phyloP scores from a whole-genome alignment of 2,888 invertebrate genomes.

The Pollenia griseotomentosa region DNA sequence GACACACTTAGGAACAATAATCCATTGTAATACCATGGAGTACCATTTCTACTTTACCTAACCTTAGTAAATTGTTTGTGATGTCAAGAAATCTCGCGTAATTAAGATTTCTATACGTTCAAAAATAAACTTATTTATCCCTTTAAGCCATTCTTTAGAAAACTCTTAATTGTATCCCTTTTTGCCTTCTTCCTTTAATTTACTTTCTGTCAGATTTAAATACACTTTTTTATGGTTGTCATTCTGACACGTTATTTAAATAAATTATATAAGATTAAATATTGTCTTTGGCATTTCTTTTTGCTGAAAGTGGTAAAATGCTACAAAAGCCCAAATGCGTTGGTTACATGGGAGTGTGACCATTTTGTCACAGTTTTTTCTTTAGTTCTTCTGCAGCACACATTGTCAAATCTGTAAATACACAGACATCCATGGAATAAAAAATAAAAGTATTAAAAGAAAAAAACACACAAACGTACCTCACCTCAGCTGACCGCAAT shows the following conservation, averaged over 20 bases:
- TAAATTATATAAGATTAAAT: conserved; percentile 72
- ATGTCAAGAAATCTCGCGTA: too few relatives aligned
- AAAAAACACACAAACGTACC: not conserved
- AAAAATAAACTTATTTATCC: not conserved
- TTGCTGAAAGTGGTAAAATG: not conserved
- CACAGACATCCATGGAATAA: conserved; percentile 1
- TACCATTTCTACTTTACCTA: too few relatives aligned
- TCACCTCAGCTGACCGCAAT: conserved; percentile 51
- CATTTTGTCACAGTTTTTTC: conserved; percentile 58
- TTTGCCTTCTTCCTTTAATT: not conserved
- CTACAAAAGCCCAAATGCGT: not conserved
- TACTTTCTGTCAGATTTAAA: conserved; percentile 62
- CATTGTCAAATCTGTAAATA: conserved; percentile 39
- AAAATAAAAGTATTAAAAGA: not conserved
- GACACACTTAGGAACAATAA: too few relatives aligned
- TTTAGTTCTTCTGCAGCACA: conserved; percentile 11
- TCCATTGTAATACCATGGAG: too few relatives aligned
- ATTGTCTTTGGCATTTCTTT: conserved; percentile 51
- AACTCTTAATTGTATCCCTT: not conserved
- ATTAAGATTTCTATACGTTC: not conserved
- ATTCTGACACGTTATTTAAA: conserved; percentile 71
- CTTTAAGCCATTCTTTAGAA: not conserved
- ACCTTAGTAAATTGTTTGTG: too few relatives aligned
- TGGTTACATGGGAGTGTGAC: not conserved
- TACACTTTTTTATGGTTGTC: conserved; percentile 43